Evolutionary conservation across 92 coral and sea anemone species (phyloP), one percentile per base, ranked within the genome.

Genomic region (Hydrozoanthus gracilis): DNA sequence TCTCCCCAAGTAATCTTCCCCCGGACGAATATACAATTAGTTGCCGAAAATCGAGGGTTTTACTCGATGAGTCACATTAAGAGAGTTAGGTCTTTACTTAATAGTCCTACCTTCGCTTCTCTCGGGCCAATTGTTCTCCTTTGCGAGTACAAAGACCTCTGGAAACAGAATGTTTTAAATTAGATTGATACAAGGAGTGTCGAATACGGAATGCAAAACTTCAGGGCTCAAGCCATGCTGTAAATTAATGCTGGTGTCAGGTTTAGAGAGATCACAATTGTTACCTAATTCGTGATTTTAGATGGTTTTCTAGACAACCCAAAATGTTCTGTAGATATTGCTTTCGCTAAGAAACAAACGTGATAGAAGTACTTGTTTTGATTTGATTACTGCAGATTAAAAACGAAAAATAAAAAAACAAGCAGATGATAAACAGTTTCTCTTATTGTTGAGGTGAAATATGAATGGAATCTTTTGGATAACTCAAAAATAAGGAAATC

Each of bases 391-490:
- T 64, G 45, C 18, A 65, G 50, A 62, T 10, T 44, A 61, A 18
- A 79, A 79, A 15, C 47, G 39, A 15, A 11, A n/a, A 16, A 62
- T 17, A 48, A 5, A 20, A 48, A 45, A 17, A 58, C 6, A 13
- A 64, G 56, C 85, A 80, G 85, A 80, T 80, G 85, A 80, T 65
- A 80, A 80, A 62, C 69, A 80, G 72, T 65, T 80, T 80, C 85
- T 48, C 85, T 5, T 65, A 17, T 80, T 65, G 85, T 62, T 9
- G 14, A 27, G 62, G 17, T 80, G 6, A 80, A 65, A 48, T 80
- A 80, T 80, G 85, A 80, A 67, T 56, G 85, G 85, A 73, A 80
- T 80, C 60, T 49, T 65, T 39, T n/a, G n/a, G 50, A 13, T 51
- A 65, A 49, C 61, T 14, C 4, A 65, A 80, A 80, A 62, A 80